Evolutionary conservation across 2,888 invertebrate genomes (phyloP), one percentile per base, ranked within the genome.

Genomic region (Athalia cordata): DNA sequence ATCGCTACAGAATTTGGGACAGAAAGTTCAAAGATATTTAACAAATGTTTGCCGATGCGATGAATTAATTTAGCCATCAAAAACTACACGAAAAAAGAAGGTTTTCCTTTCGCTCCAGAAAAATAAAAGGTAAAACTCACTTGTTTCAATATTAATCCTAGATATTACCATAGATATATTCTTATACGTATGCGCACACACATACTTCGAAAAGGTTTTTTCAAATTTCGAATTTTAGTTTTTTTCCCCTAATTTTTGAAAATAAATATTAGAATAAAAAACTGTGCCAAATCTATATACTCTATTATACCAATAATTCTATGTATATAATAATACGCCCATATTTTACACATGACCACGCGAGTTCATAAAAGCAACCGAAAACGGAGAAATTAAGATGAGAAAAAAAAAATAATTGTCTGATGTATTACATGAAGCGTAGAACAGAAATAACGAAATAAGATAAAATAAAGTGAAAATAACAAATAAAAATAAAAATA

Each of bases 31-130:
- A 29, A 29, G 29, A 29, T 29, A 29, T 29, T 29, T 2, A 29
- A 29, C 29, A 29, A 55, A 55, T 55, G 55, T 55, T n/a, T n/a
- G 55, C 55, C 9, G 11, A 9, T 11, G 11, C 55, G 55, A 55
- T 55, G 15, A 68, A 68, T 68, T 68, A 68, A 68, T 68, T 68
- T 55, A 6, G n/a, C 68, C 50, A 68, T 68, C 68, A 68, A 68
- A 68, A 68, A 52, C 29, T 52, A 29, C 43, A 68, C 15, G 29
- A 8, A 8, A 5, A 43, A 29, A 9, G 29, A 7, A 62, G 29
- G 29, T 29, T 29, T 29, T 29, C 29, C 29, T 29, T 29, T 29
- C 29, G 29, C 2, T 29, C 29, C 29, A 29, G 2, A 55, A 4
- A 55, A 55, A 55, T 11, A 55, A 55, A 55, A 55, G 8, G 55